Conservation (phyloP, 2,113 vertebrate species). For the Shinisaurus crocodilurus region DNA sequence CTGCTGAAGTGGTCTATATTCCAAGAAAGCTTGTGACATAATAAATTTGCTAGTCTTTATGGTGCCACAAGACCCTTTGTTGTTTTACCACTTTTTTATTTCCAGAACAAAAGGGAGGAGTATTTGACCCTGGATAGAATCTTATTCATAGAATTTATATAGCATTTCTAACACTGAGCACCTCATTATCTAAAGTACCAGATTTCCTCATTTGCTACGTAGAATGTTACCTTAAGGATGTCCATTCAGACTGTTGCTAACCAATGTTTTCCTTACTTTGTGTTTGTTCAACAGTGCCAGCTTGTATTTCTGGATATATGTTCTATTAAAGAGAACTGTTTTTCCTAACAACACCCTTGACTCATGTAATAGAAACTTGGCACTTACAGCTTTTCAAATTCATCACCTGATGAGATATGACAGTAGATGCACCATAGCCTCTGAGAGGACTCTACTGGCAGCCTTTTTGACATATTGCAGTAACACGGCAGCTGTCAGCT, state of each 20-base stretch:
- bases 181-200: background rate
- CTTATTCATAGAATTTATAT: background rate
- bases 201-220: background rate
- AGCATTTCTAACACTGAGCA: background rate
- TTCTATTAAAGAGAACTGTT: background rate
- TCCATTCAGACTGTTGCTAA: background rate
- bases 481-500: slow-evolving; percentile 52
- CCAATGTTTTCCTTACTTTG: background rate
- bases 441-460: slow-evolving; percentile 41
- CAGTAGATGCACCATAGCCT: slow-evolving; percentile 46
- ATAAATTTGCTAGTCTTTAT: too few relatives aligned
- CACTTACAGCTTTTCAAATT: slow-evolving; percentile 19
- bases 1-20: too few relatives aligned
- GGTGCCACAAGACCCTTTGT: too few relatives aligned
- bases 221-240: background rate
- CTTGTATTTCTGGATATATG: slow-evolving; percentile 4
- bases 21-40: too few relatives aligned
- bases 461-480: slow-evolving; percentile 50
- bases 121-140: background rate
- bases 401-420: slow-evolving; percentile 29
- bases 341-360: background rate
- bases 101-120: background rate
- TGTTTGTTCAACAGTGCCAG: background rate
- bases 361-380: background rate
- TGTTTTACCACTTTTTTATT: background rate